These are phyloP conservation scores for Spilogale gracilis DNA, from an alignment of 2,113 vertebrate genomes.

Conservation along the genomic window DNA sequence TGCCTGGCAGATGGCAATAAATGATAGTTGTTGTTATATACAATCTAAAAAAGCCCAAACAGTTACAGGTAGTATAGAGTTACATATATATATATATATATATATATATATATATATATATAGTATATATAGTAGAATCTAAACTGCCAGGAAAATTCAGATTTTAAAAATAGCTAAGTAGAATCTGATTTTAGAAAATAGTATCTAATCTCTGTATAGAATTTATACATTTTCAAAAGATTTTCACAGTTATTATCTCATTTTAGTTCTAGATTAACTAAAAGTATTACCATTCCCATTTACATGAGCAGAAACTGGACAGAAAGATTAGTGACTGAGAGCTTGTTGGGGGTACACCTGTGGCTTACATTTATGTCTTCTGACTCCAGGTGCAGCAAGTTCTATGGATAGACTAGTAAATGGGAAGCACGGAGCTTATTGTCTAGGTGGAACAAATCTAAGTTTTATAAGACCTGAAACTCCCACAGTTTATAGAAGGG, in stretches of 20 bases:
- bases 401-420: not conserved
- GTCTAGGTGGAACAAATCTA: not conserved
- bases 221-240: not conserved
- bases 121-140: not conserved
- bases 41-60: not conserved
- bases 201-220: not conserved
- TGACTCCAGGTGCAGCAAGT: not conserved
- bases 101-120: not conserved
- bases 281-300: not conserved
- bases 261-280: slow-evolving; percentile 18
- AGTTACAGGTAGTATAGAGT: not conserved
- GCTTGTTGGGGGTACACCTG: not conserved
- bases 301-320: not conserved
- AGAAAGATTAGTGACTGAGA: not conserved
- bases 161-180: not conserved
- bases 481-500: not conserved
- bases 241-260: not conserved
- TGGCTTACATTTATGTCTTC: not conserved
- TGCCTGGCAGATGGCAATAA: not conserved
- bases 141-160: not conserved
- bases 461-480: not conserved
- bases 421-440: not conserved
- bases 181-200: slow-evolving; percentile 21
- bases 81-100: not conserved
- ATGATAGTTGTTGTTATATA: not conserved